Evolutionary conservation across 2,113 vertebrate genomes (phyloP).

Genomic region (Cottus gobio): DNA sequence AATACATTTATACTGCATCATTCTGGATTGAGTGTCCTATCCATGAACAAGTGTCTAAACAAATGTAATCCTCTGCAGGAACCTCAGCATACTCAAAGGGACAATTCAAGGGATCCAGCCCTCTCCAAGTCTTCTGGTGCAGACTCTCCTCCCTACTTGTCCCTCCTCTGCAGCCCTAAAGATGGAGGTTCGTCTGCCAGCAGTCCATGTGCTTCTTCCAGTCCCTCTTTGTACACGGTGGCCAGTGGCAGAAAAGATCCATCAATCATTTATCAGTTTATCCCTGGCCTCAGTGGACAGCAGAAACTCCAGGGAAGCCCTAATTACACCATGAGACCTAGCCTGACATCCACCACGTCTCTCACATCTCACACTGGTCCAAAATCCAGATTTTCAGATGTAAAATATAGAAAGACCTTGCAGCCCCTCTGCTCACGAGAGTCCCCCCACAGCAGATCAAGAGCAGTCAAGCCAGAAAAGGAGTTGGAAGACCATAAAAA

Average conservation of each 20-base stretch:
- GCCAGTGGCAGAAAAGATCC: conserved; percentile 54
- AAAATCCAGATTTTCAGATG: conserved; percentile 66
- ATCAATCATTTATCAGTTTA: conserved; percentile 22
- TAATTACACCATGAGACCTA: conserved; percentile 24
- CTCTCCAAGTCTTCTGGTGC: conserved; percentile 42
- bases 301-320: conserved; percentile 61
- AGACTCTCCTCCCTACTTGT: conserved; percentile 42
- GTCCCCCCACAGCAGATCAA: conserved; percentile 60
- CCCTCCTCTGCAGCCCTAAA: conserved; percentile 50
- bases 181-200: conserved; percentile 51
- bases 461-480: conserved; percentile 48
- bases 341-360: conserved; percentile 24
- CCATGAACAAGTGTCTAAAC: neutral
- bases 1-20: neutral
- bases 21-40: neutral
- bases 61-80: conserved; percentile 67
- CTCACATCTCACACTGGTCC: conserved; percentile 42
- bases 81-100: conserved; percentile 52
- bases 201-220: conserved; percentile 52
- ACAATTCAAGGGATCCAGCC: conserved; percentile 55
- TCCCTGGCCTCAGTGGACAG: conserved; percentile 50
- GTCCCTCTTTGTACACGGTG: conserved; percentile 32
- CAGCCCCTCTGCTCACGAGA: conserved; percentile 50
- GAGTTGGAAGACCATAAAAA: conserved; percentile 58
- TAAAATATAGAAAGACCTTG: conserved; percentile 71